Conservation (phyloP, 1,140 invertebrate genomes). For the Triops longicaudatus region DNA sequence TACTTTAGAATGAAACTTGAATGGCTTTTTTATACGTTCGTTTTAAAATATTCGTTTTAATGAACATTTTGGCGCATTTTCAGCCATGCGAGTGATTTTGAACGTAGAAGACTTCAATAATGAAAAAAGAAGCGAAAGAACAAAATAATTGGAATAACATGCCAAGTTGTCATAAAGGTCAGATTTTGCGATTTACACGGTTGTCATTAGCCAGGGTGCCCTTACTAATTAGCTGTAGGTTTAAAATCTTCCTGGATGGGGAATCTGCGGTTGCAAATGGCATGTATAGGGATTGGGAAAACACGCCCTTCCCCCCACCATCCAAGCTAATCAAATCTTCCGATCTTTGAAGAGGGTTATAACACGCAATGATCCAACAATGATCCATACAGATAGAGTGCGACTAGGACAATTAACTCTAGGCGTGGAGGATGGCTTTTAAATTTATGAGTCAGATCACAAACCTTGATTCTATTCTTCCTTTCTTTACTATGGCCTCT, state of each 20-base stretch:
- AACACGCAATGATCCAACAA: neutral
- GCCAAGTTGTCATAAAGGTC: neutral
- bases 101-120: no score
- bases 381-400: neutral
- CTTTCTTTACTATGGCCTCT: neutral
- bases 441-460: constrained; percentile 7
- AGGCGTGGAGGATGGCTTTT: neutral
- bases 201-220: neutral
- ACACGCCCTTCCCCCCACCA: no score
- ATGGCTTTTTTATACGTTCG: no score
- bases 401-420: neutral
- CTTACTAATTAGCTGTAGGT: neutral
- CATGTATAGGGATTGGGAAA: no score
- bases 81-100: no score
- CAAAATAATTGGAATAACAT: neutral
- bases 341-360: neutral
- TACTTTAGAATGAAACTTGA: no score
- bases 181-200: neutral
- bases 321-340: neutral
- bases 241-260: neutral
- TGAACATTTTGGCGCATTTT: no score
- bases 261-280: no score
- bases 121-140: neutral
- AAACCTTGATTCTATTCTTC: neutral
- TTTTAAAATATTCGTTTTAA: no score